A percentile compares a stretch with the other conserved stretches of the same genome.
Evolutionary conservation across 2,113 vertebrate species (phyloP).

Genomic region (Melanotaenia duboulayi): DNA sequence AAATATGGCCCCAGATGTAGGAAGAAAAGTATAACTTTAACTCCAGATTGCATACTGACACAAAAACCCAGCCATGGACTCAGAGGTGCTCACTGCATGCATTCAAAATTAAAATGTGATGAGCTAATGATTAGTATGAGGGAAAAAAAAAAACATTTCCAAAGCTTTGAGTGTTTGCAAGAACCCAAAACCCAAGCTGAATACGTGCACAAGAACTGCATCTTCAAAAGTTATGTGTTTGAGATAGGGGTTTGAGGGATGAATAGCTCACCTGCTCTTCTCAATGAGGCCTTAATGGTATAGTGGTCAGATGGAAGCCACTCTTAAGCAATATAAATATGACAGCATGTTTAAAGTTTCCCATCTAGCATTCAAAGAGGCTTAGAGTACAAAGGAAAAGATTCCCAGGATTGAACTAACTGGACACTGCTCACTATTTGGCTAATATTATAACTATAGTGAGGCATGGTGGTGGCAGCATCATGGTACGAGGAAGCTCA

Average conservation of each 20-base stretch:
- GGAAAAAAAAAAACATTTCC: background rate
- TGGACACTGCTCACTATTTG: background rate
- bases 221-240: background rate
- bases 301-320: background rate
- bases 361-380: background rate
- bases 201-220: background rate
- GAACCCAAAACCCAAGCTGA: background rate
- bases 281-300: background rate
- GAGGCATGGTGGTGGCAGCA: constrained; percentile 4
- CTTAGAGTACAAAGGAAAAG: background rate
- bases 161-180: constrained; percentile 1
- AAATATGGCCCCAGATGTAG: background rate
- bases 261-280: background rate
- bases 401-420: background rate
- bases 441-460: background rate
- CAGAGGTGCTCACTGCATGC: background rate
- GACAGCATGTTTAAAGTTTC: background rate
- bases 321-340: background rate
- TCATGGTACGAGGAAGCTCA: background rate
- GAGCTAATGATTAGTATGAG: background rate
- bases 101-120: background rate
- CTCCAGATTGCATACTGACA: background rate
- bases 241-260: background rate
- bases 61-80: background rate
- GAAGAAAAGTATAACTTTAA: background rate